These are phyloP conservation scores for Leucoraja ocellata DNA, from an alignment of 2,797 vertebrate species.

Conservation along the genomic window DNA sequence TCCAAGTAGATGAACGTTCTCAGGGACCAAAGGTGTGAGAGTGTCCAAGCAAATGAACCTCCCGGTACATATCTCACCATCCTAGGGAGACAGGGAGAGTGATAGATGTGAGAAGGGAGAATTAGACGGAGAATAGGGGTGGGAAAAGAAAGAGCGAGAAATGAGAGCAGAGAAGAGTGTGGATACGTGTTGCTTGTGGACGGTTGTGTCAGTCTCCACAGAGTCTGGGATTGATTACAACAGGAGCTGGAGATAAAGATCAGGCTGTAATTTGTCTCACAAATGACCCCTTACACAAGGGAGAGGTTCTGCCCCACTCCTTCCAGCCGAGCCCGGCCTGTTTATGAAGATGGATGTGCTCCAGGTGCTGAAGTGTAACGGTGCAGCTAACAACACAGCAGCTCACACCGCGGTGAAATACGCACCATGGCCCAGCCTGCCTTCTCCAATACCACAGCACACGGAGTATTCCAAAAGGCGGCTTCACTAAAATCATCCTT, in stretches of 20 bases:
- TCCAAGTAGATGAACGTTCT: not conserved
- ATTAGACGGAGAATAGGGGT: not conserved
- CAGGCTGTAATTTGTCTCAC: slow-evolving; percentile 70
- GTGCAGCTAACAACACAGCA: not conserved
- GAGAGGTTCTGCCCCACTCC: not conserved
- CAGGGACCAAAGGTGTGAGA: not conserved
- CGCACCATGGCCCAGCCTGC: not conserved
- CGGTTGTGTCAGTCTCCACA: slow-evolving; percentile 41
- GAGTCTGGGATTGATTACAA: slow-evolving; percentile 62
- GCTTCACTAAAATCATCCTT: not conserved
- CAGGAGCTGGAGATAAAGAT: slow-evolving; percentile 59
- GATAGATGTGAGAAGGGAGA: not conserved
- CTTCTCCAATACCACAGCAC: not conserved
- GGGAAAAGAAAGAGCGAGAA: slow-evolving; percentile 45
- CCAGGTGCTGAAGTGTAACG: slow-evolving; percentile 15
- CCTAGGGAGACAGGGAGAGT: no score
- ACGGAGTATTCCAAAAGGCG: not conserved
- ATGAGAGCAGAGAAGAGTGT: slow-evolving; percentile 44
- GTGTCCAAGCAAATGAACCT: not conserved
- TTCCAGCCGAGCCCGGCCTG: not conserved
- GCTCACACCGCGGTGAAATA: not conserved
- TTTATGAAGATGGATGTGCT: slow-evolving; percentile 21
- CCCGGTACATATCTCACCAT: no score
- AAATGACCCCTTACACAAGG: slow-evolving; percentile 48
- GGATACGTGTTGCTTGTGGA: not conserved